These are phyloP conservation scores for Poeciliopsis gracilis DNA, from an alignment of 2,797 vertebrate genomes.

Conservation along the genomic window DNA sequence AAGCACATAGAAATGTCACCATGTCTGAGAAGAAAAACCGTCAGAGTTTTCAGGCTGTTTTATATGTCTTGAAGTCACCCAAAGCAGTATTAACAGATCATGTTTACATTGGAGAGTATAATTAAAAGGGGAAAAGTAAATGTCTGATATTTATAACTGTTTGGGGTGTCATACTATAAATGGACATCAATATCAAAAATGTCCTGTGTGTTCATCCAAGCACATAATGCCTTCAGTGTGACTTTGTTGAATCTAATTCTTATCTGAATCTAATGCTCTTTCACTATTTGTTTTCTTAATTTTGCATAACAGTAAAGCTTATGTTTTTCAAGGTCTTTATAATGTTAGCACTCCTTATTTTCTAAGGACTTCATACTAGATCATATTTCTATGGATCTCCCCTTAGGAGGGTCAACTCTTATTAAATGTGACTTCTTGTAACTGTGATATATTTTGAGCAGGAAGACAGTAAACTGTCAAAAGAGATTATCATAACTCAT, in stretches of 20 bases:
- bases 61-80: not conserved
- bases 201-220: not conserved
- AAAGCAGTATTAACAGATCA: not conserved
- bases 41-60: not conserved
- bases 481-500: not conserved
- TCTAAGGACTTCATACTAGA: not conserved
- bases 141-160: not conserved
- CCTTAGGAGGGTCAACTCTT: not conserved
- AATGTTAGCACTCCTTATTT: not conserved
- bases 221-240: not conserved
- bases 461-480: not conserved
- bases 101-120: not conserved
- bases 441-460: not conserved
- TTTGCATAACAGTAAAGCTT: not conserved
- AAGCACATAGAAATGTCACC: slow-evolving; percentile 1
- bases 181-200: not conserved
- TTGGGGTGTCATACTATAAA: too few species aligned
- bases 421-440: not conserved
- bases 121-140: not conserved
- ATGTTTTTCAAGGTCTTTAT: not conserved
- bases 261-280: not conserved
- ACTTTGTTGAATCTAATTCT: not conserved
- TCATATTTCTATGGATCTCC: not conserved
- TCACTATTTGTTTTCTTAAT: not conserved
- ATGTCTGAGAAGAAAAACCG: not conserved